Evolutionary conservation across 2,113 vertebrate species (phyloP).

Genomic region (Lepidothrix coronata): DNA sequence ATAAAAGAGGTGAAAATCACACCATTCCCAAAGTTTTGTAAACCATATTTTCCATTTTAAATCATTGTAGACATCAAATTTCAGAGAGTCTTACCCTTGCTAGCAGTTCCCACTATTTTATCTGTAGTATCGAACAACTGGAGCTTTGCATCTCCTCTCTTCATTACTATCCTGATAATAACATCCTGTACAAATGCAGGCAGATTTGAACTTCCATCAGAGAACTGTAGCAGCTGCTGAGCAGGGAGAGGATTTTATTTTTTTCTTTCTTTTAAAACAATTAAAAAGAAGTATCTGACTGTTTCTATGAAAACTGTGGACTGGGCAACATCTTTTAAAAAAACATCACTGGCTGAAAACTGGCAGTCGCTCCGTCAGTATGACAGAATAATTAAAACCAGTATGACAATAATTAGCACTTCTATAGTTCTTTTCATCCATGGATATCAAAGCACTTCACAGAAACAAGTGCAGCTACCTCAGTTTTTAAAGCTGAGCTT

Average conservation of each 20-base stretch:
- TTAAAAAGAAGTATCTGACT: conserved; percentile 17
- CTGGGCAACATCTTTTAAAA: conserved; percentile 28
- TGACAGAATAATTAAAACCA: conserved; percentile 67
- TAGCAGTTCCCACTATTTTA: background rate
- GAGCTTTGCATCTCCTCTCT: background rate
- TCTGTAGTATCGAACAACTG: background rate
- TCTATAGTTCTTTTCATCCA: conserved; percentile 65
- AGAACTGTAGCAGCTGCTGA: background rate
- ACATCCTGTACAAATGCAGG: background rate
- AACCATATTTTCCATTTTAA: background rate
- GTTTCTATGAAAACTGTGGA: background rate
- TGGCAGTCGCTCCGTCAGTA: background rate
- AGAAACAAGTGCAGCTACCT: conserved; percentile 57
- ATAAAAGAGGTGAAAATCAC: background rate
- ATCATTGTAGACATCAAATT: background rate
- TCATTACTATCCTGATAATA: background rate
- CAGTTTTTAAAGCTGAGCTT: conserved; percentile 50
- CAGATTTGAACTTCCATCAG: conserved; percentile 19
- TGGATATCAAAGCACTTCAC: conserved; percentile 64
- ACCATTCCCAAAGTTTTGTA: background rate
- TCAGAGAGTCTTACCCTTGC: background rate
- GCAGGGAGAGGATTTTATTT: background rate
- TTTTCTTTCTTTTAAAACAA: background rate
- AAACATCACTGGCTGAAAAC: conserved; percentile 25
- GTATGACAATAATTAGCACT: conserved; percentile 68